Conservation (phyloP, 2,113 vertebrate species). For the Eleginops maclovinus region DNA sequence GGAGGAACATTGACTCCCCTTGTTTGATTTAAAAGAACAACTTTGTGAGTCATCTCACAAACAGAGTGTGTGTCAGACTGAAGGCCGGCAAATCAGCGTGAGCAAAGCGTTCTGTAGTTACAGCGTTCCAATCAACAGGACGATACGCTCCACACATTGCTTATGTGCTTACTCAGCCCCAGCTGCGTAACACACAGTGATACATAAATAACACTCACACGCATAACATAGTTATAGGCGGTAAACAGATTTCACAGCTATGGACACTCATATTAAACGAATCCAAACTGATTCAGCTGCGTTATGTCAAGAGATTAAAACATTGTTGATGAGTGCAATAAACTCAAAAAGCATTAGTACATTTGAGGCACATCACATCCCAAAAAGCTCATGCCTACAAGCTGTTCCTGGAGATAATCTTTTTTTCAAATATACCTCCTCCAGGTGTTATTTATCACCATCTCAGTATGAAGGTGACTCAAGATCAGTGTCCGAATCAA, state of each 20-base stretch:
- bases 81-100: constrained; percentile 48
- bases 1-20: constrained; percentile 38
- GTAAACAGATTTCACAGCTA: constrained; percentile 1
- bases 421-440: not conserved
- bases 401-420: not conserved
- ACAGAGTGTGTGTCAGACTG: constrained; percentile 35
- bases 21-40: constrained; percentile 37
- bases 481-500: not conserved
- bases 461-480: constrained; percentile 30
- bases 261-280: not conserved
- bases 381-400: not conserved
- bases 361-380: not conserved
- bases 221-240: constrained; percentile 14
- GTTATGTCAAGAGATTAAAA: constrained; percentile 17
- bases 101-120: constrained; percentile 58
- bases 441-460: constrained; percentile 6
- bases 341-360: not conserved
- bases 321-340: constrained; percentile 11
- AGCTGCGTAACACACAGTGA: constrained; percentile 20
- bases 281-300: not conserved
- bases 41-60: constrained; percentile 62
- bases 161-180: constrained; percentile 50
- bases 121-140: constrained; percentile 66
- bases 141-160: constrained; percentile 59
- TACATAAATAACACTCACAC: constrained; percentile 20